Base-by-base conservation (phyloP, 2,797 vertebrate species). In the Bryconaethiops microstoma region DNA sequence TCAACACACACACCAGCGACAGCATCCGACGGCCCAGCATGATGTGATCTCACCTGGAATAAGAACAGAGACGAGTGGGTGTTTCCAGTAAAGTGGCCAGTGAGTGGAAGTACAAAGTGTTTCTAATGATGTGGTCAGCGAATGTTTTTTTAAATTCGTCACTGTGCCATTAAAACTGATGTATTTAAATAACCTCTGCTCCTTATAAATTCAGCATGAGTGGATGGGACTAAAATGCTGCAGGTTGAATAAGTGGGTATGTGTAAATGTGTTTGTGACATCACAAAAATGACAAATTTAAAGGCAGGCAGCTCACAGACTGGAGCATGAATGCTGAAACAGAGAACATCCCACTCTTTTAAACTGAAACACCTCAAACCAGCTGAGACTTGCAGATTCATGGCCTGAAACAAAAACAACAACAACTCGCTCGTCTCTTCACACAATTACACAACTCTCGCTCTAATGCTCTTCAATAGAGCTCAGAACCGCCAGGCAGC, bases 1-100 rank as follows among this genome's bases (percentile, higher is more conserved):
- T 82, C 77, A 87, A 91, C 23, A 89, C 50, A 84, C 91, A 94
- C 54, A 94, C 83, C 0, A 86, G 83, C 72, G 88, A 64, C 52
- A 94, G 87, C 88, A 88, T 93, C 83, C 87, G 85, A 73, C 75
- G 87, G 79, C 40, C 80, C 50, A 67, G 86, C 91, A 91, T 92
- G 6, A 39, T 68, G 63, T 83, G 76, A 85, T 14, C 1, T 23
- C 21, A 4, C 21, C 65, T 81, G 45, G 1, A 39, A 55, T 12
- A 77, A 74, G 25, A 82, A 48, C 4, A 14, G 9, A 71, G 21
- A 17, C 1, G 19, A 25, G 59, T 25, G 59, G 2, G n/a, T 57
- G 21, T 60, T 60, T 60, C 57, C 29, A 29, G 29, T 29, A 29
- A 29, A 29, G 29, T 35, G 35, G 35, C 35, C 35, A 35, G 35